Percentiles rank a stretch among this genome's conserved stretches.
Evolutionary conservation across 2,797 vertebrate genomes (phyloP).

Genomic region (Caiman crocodilus): DNA sequence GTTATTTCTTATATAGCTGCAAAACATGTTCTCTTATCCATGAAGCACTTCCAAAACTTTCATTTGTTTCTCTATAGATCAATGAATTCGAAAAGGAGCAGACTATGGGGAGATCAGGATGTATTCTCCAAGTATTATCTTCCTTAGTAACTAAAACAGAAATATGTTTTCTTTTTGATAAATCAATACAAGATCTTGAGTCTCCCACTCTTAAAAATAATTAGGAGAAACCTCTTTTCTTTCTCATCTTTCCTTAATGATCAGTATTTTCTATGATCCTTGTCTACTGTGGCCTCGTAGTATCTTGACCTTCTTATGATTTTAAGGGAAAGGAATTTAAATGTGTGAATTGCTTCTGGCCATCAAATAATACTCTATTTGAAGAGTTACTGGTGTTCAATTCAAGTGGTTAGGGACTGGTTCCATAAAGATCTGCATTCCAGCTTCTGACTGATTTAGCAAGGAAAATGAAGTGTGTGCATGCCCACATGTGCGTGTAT

Average conservation of each 20-base stretch:
- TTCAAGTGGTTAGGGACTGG: neutral
- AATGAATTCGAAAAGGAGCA: neutral
- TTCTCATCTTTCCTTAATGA: neutral
- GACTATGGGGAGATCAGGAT: neutral
- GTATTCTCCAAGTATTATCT: neutral
- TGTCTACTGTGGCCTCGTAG: neutral
- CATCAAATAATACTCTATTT: neutral
- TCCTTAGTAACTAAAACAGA: neutral
- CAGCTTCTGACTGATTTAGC: neutral
- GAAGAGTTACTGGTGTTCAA: neutral
- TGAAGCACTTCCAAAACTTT: neutral
- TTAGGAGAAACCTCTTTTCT: neutral
- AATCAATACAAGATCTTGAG: neutral
- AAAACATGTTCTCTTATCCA: neutral
- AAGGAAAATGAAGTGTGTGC: neutral
- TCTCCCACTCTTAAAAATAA: neutral
- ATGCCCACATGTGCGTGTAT: neutral
- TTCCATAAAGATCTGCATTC: neutral
- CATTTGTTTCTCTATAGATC: neutral
- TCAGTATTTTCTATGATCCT: neutral
- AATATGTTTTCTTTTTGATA: accelerated
- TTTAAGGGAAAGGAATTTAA: neutral
- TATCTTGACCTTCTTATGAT: neutral
- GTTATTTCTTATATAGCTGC: neutral
- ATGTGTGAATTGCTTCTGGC: neutral